phyloP scores from a whole-genome alignment of 2,888 invertebrate genomes.

The Scaptomyza parva region DNA sequence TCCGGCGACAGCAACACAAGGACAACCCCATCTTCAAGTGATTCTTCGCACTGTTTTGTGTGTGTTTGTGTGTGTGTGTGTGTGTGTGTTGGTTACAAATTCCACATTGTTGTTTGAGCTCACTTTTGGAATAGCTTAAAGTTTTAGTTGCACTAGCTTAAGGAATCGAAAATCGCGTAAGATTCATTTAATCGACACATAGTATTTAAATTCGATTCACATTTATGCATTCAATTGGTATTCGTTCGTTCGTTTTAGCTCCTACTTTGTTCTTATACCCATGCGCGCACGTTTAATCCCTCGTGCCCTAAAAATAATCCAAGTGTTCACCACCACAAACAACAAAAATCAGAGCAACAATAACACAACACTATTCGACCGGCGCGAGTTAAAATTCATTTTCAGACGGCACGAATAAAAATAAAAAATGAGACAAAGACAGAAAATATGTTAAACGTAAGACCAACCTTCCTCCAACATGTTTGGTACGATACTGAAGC shows the following conservation, averaged over 20 bases:
- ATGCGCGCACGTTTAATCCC: conserved; percentile 65
- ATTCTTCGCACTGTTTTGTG: neutral
- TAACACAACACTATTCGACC: conserved; percentile 22
- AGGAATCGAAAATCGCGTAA: conserved; percentile 6
- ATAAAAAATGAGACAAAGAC: conserved; percentile 15
- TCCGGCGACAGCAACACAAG: conserved; percentile 55
- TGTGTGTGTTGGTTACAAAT: conserved; percentile 36
- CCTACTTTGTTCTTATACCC: conserved; percentile 26
- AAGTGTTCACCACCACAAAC: conserved; percentile 63
- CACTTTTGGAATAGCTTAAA: conserved; percentile 48
- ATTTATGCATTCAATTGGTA: conserved; percentile 5
- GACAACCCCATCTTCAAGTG: conserved; percentile 37
- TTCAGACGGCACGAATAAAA: conserved; percentile 23
- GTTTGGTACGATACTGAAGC: conserved; percentile 78
- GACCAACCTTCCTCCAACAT: conserved; percentile 84
- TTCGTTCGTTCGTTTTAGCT: conserved; percentile 1
- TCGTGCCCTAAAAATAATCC: conserved; percentile 59
- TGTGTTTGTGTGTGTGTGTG: conserved; percentile 11
- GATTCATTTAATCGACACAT: conserved; percentile 14
- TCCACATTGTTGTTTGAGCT: conserved; percentile 22
- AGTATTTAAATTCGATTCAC: neutral
- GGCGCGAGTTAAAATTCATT: conserved; percentile 45
- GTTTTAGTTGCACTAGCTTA: conserved; percentile 23
- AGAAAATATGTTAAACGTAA: conserved; percentile 36
- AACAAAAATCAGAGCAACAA: conserved; percentile 19